phyloP scores from a whole-genome alignment of 2,797 vertebrate genomes.

The Microcaecilia unicolor region DNA sequence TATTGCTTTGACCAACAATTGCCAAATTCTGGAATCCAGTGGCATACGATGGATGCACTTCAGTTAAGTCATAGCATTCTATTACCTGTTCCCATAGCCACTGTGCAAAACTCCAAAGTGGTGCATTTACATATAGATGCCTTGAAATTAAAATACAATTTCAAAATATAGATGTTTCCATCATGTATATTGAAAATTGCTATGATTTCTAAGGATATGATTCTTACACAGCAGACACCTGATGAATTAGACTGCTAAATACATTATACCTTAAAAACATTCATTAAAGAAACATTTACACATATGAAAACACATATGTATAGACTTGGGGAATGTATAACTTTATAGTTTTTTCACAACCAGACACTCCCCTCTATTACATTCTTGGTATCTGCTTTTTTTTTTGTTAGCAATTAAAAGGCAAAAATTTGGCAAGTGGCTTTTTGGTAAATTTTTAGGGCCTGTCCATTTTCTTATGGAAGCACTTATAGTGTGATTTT shows the following conservation, averaged over 20 bases:
- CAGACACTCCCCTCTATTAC: conserved; percentile 14
- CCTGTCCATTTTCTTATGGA: conserved; percentile 41
- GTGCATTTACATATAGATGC: conserved; percentile 46
- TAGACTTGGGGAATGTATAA: conserved; percentile 26
- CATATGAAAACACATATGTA: background rate
- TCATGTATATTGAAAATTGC: conserved; percentile 50
- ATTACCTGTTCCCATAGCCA: conserved; percentile 36
- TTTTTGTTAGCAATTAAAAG: conserved; percentile 36
- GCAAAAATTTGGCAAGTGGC: conserved; percentile 64
- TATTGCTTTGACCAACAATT: conserved; percentile 60
- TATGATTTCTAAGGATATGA: conserved; percentile 31
- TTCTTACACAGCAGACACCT: conserved; percentile 54
- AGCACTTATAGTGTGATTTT: conserved; percentile 52
- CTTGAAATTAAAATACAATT: conserved; percentile 52
- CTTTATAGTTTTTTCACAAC: conserved; percentile 21
- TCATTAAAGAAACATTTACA: background rate
- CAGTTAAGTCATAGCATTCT: conserved; percentile 19
- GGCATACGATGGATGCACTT: conserved; percentile 34
- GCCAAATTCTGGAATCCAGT: conserved; percentile 54
- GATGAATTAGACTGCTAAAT: conserved; percentile 31
- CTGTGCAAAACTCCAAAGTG: conserved; percentile 40
- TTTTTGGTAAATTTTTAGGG: conserved; percentile 57
- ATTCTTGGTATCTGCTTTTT: conserved; percentile 28
- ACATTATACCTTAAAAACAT: conserved; percentile 25
- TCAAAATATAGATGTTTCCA: conserved; percentile 52